Conservation (phyloP, 2,888 invertebrate species). For the Stegophylla sp. region DNA sequence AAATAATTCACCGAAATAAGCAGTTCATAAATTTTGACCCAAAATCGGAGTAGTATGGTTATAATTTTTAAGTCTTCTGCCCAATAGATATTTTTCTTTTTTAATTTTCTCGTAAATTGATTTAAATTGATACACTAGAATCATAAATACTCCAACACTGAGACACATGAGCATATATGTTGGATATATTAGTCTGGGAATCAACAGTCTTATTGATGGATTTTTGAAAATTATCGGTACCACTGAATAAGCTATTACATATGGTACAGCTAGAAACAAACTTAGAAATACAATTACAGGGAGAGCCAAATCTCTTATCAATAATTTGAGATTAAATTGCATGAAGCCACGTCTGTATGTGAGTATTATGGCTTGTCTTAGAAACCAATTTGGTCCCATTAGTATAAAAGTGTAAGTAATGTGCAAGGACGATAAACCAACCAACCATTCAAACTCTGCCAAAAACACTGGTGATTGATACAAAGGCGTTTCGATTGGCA, state of each 20-base stretch:
- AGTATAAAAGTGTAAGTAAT: constrained; percentile 94
- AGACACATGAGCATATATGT: constrained; percentile 78
- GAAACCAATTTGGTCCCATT: constrained; percentile 97
- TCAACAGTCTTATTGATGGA: constrained; percentile 74
- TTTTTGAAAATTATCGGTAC: constrained; percentile 74
- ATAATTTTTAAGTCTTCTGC: constrained; percentile 95
- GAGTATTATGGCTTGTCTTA: constrained; percentile 88
- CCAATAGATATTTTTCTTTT: constrained; percentile 98
- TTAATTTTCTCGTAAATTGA: constrained; percentile 97
- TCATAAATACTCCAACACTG: constrained; percentile 69
- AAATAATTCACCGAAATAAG: constrained; percentile 44
- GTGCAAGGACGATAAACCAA: constrained; percentile 94
- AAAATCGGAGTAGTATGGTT: constrained; percentile 67
- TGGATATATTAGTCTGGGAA: constrained; percentile 88
- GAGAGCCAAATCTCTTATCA: constrained; percentile 71
- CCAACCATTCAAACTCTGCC: constrained; percentile 96
- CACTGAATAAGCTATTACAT: constrained; percentile 79
- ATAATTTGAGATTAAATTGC: constrained; percentile 80
- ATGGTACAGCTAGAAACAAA: constrained; percentile 89
- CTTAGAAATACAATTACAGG: constrained; percentile 90
- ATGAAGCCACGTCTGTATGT: constrained; percentile 91
- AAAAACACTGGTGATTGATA: constrained; percentile 89
- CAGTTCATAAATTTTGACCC: constrained; percentile 40
- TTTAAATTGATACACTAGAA: constrained; percentile 88
- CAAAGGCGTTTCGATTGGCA: constrained; percentile 89